These are phyloP conservation scores for Euura saliciscinereae DNA, from an alignment of 1,140 invertebrate species.

Conservation along the genomic window DNA sequence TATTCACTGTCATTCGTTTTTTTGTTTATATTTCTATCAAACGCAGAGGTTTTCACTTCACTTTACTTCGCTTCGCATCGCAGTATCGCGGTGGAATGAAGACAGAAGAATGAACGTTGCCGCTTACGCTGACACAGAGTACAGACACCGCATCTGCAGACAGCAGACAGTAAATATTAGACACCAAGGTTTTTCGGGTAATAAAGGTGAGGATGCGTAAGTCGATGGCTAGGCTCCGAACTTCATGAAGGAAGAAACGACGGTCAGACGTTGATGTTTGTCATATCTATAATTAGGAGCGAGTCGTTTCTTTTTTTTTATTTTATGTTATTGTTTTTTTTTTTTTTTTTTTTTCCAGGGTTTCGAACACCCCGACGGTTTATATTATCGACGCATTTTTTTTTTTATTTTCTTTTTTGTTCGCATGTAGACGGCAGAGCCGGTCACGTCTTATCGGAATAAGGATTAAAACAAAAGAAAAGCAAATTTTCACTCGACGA, in stretches of 20 bases:
- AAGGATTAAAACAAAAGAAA: constrained; percentile 18
- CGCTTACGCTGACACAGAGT: too few species aligned
- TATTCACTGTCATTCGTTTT: background rate
- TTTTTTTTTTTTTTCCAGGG: background rate
- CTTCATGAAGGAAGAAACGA: too few species aligned
- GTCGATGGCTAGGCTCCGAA: constrained; percentile 21
- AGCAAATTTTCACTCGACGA: constrained; percentile 25
- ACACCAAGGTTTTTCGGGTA: background rate
- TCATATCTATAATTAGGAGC: too few species aligned
- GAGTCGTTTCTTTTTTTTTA: constrained; percentile 8
- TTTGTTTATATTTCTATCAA: background rate
- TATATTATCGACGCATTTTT: constrained; percentile 6
- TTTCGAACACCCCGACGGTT: too few species aligned
- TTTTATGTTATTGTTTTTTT: constrained; percentile 4
- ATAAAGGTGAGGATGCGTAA: constrained; percentile 19
- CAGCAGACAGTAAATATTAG: background rate
- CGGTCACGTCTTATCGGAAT: background rate
- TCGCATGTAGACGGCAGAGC: background rate
- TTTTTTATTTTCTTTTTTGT: background rate
- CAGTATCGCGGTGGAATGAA: background rate
- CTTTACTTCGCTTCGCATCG: background rate
- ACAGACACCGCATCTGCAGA: too few species aligned
- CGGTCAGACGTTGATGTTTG: too few species aligned
- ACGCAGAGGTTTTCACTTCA: background rate
- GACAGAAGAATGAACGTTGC: too few species aligned